Evolutionary conservation across 64 coral and sea anemone species (phyloP).

Genomic region (Montipora capricornis): DNA sequence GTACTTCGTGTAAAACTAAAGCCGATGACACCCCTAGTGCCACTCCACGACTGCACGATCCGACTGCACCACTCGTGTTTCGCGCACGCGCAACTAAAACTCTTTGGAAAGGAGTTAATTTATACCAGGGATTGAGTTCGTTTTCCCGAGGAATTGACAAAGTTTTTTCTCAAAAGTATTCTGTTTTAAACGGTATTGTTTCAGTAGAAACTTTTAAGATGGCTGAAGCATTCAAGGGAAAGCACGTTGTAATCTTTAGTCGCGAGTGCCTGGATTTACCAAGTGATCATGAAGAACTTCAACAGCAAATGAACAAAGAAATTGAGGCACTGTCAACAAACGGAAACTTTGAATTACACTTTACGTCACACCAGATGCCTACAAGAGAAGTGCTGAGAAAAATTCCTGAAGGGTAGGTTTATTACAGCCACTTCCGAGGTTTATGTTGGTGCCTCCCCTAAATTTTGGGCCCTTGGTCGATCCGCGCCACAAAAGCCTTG

Average conservation of each 20-base stretch:
- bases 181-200: not conserved
- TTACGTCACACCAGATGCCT: not conserved
- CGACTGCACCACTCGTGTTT: too few relatives aligned
- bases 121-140: too few relatives aligned
- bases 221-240: not conserved
- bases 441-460: too few relatives aligned
- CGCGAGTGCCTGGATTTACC: not conserved
- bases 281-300: not conserved
- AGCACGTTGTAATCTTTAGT: conserved; percentile 15
- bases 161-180: not conserved
- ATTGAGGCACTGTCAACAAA: not conserved
- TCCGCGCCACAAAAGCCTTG: too few relatives aligned
- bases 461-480: too few relatives aligned
- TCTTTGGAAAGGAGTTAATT: too few relatives aligned
- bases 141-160: too few relatives aligned
- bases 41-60: too few relatives aligned
- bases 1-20: too few relatives aligned
- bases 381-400: not conserved
- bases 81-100: too few relatives aligned
- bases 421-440: not conserved
- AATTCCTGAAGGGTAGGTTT: not conserved
- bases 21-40: too few relatives aligned
- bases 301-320: not conserved
- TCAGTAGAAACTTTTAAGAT: not conserved
- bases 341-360: not conserved